phyloP scores from a whole-genome alignment of 2,797 vertebrate genomes.

The Paedocypris micromegethes region DNA sequence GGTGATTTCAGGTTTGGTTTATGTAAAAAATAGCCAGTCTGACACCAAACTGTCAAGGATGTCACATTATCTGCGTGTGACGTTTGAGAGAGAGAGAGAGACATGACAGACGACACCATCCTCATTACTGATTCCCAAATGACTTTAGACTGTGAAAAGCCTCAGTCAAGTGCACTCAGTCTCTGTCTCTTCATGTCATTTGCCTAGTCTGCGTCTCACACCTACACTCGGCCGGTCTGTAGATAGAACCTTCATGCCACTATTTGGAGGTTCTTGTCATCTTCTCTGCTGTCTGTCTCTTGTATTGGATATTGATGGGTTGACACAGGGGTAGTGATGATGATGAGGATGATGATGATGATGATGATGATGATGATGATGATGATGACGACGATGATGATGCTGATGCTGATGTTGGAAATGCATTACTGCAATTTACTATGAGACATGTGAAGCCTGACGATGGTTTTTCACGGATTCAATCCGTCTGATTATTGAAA shows the following conservation, averaged over 20 bases:
- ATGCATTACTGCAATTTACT: too few relatives aligned
- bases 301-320: conserved; percentile 49
- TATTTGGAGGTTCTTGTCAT: conserved; percentile 58
- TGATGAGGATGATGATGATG: too few relatives aligned
- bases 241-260: conserved; percentile 48
- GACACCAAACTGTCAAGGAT: conserved; percentile 80
- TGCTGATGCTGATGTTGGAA: too few relatives aligned
- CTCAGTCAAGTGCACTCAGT: conserved; percentile 30
- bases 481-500: conserved; percentile 17
- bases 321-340: conserved; percentile 9
- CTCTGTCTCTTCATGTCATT: conserved; percentile 31
- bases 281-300: conserved; percentile 46
- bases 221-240: conserved; percentile 50
- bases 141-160: conserved; percentile 44
- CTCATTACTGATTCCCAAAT: conserved; percentile 56
- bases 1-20: conserved; percentile 48
- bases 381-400: too few relatives aligned
- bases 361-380: too few relatives aligned
- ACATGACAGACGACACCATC: conserved; percentile 52
- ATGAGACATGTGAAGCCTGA: conserved; percentile 4
- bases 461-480: conserved; percentile 6
- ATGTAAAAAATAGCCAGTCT: conserved; percentile 53
- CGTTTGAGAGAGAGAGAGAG: conserved; percentile 42
- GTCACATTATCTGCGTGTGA: conserved; percentile 62
- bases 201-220: conserved; percentile 24